phyloP scores from a whole-genome alignment of 2,888 invertebrate species.

The Drosophila lutescens region DNA sequence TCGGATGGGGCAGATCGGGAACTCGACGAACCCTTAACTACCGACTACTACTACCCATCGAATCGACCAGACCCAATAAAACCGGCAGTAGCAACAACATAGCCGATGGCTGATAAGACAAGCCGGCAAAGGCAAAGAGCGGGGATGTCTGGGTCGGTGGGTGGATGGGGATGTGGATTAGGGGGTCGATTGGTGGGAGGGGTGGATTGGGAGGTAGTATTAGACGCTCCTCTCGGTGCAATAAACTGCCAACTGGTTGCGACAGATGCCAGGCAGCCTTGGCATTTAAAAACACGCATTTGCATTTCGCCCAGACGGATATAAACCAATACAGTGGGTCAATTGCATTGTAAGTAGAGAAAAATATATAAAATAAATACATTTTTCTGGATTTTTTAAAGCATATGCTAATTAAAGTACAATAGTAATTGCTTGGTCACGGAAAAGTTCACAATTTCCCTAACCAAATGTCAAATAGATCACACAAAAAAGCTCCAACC shows the following conservation, averaged over 20 bases:
- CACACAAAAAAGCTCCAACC: background rate
- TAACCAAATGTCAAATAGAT: background rate
- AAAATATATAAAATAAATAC: background rate
- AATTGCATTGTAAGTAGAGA: background rate
- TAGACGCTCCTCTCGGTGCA: slow-evolving; percentile 27
- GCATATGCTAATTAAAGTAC: background rate
- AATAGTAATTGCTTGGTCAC: background rate
- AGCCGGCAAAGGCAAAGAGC: slow-evolving; percentile 41
- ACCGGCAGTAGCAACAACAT: slow-evolving; percentile 26
- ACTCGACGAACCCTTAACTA: slow-evolving; percentile 26
- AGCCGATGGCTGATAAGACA: slow-evolving; percentile 64
- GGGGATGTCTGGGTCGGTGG: slow-evolving; percentile 24
- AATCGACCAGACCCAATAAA: slow-evolving; percentile 22
- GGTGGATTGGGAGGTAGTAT: too few relatives aligned
- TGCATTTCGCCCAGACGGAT: slow-evolving; percentile 40
- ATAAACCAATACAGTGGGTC: slow-evolving; percentile 29
- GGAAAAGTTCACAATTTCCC: background rate
- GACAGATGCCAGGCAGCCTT: slow-evolving; percentile 48
- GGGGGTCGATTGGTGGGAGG: slow-evolving; percentile 16
- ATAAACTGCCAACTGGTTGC: slow-evolving; percentile 46
- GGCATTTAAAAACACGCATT: slow-evolving; percentile 59
- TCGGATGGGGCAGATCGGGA: slow-evolving; percentile 7
- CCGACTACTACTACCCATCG: slow-evolving; percentile 24
- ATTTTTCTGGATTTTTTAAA: too few relatives aligned
- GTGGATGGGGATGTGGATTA: slow-evolving; percentile 1